Percentiles rank a stretch among this genome's conserved stretches.
Evolutionary conservation across 2,113 vertebrate genomes (phyloP).

Genomic region (Oncorhynchus tshawytscha): DNA sequence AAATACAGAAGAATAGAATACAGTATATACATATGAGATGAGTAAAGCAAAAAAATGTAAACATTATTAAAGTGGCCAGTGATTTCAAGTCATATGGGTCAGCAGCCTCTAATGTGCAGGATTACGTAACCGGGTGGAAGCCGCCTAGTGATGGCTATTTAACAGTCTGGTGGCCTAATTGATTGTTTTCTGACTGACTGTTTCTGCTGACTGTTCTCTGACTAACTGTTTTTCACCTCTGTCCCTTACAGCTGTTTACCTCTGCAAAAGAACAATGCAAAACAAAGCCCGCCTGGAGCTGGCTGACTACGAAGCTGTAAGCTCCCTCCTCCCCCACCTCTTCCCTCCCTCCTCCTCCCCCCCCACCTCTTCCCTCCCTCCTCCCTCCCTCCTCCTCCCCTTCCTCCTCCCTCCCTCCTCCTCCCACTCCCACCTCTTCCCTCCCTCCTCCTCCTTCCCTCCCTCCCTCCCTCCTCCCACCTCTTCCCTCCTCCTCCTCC

Average conservation of each 20-base stretch:
- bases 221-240: slow-evolving; percentile 15
- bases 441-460: not conserved
- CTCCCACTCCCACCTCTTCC: fast-evolving
- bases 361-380: too few relatives aligned
- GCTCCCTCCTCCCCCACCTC: slow-evolving; percentile 16
- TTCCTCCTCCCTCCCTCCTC: not conserved
- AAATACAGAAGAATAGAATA: too few relatives aligned
- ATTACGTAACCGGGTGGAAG: too few relatives aligned
- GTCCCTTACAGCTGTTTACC: slow-evolving; percentile 80
- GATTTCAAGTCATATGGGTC: too few relatives aligned
- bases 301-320: slow-evolving; percentile 88
- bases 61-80: too few relatives aligned
- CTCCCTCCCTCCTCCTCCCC: too few relatives aligned
- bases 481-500: fast-evolving
- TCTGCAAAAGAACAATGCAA: slow-evolving; percentile 89
- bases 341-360: too few relatives aligned
- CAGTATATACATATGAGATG: too few relatives aligned
- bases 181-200: not conserved
- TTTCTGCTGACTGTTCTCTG: not conserved
- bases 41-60: too few relatives aligned
- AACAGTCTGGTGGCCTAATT: not conserved
- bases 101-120: too few relatives aligned
- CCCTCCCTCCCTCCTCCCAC: fast-evolving
- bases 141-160: too few relatives aligned
- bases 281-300: slow-evolving; percentile 87